phyloP scores from a whole-genome alignment of 2,113 vertebrate species.

The Notiomystis cincta region DNA sequence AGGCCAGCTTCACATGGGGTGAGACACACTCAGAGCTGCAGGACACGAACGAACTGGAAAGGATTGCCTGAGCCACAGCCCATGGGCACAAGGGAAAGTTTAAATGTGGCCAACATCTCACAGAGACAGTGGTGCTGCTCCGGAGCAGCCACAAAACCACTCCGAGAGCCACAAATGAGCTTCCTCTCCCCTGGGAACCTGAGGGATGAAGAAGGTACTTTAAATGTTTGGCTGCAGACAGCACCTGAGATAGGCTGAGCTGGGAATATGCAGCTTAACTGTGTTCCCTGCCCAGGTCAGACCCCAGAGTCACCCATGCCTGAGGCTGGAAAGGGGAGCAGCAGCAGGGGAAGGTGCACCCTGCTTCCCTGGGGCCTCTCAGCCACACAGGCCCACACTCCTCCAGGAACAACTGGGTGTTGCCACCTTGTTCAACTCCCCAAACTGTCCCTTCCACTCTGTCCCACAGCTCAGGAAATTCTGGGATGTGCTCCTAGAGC shows the following conservation, averaged over 20 bases:
- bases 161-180: background rate
- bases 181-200: background rate
- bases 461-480: background rate
- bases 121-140: background rate
- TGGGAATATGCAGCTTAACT: background rate
- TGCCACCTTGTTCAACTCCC: background rate
- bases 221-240: background rate
- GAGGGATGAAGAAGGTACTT: background rate
- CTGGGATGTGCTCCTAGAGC: background rate
- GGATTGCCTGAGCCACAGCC: background rate
- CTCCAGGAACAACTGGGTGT: background rate
- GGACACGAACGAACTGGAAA: background rate
- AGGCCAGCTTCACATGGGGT: background rate
- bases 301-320: fast-evolving
- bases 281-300: background rate
- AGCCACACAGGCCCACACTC: fast-evolving
- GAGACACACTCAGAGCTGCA: background rate
- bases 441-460: background rate
- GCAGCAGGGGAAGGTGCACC: background rate
- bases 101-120: background rate
- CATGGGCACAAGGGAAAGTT: background rate
- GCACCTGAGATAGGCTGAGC: background rate
- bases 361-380: background rate
- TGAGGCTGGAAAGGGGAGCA: background rate
- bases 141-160: background rate